Evolutionary conservation across 2,113 vertebrate species (phyloP).

Genomic region (Cacatua alba): DNA sequence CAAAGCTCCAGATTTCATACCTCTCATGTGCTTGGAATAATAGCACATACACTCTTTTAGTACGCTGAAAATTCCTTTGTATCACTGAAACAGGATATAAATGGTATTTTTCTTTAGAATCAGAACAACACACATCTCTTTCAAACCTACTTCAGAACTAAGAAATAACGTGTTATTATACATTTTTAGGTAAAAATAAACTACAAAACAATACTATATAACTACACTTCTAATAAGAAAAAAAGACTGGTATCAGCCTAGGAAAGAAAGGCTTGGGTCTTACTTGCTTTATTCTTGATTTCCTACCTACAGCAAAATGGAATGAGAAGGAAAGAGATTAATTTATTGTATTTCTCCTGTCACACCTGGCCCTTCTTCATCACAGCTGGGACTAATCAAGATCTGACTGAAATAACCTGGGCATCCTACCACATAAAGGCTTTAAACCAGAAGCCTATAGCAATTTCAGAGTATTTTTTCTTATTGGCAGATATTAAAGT

Average conservation of each 20-base stretch:
- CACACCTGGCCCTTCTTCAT: not conserved
- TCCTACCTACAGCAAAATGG: not conserved
- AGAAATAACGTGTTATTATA: not conserved
- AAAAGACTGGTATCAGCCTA: not conserved
- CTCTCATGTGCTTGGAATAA: not conserved
- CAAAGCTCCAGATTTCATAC: not conserved
- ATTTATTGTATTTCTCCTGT: not conserved
- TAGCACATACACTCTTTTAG: not conserved
- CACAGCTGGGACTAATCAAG: not conserved
- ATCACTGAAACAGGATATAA: rapidly evolving
- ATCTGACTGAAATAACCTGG: not conserved
- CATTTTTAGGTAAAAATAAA: not conserved
- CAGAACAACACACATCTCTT: not conserved
- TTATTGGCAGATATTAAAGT: not conserved
- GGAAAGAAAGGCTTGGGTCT: not conserved
- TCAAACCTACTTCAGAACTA: not conserved
- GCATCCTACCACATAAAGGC: not conserved
- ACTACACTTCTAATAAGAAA: not conserved
- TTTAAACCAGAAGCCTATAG: not conserved
- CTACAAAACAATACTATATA: not conserved
- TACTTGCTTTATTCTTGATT: not conserved
- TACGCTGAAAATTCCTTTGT: not conserved
- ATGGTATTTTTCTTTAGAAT: not conserved
- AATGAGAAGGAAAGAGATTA: not conserved
- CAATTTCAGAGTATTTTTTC: not conserved